phyloP scores from a whole-genome alignment of 2,113 vertebrate genomes.

The Lathamus discolor region DNA sequence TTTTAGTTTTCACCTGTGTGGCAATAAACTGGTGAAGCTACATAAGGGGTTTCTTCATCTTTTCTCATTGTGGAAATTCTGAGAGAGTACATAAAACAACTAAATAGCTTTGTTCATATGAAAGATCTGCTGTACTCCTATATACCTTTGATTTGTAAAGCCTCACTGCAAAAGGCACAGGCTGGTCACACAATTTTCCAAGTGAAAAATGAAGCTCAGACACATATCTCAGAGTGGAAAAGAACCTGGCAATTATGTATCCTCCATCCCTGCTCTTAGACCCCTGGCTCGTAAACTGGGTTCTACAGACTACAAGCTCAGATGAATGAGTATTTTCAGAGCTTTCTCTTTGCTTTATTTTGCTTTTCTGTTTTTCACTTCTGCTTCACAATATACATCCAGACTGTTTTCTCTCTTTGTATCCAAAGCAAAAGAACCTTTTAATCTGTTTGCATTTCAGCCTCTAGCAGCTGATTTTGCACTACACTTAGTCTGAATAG shows the following conservation, averaged over 20 bases:
- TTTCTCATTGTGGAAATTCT: neutral
- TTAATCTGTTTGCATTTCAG: neutral
- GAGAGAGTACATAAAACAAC: neutral
- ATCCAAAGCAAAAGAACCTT: neutral
- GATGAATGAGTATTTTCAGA: neutral
- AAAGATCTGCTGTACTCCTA: neutral
- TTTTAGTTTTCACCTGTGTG: neutral
- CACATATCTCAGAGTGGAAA: neutral
- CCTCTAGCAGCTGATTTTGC: neutral
- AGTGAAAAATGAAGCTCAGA: neutral
- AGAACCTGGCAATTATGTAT: neutral
- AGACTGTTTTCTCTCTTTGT: neutral
- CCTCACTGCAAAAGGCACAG: neutral
- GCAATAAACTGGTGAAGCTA: neutral
- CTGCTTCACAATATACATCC: neutral
- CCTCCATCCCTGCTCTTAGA: neutral
- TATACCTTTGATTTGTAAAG: neutral
- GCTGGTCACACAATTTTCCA: neutral
- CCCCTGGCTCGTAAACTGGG: neutral
- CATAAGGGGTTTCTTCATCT: neutral
- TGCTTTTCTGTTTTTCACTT: conserved; percentile 1
- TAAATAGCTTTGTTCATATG: neutral
- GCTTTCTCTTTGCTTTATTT: neutral
- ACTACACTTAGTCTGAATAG: neutral
- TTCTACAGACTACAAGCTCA: neutral